Conservation (phyloP, 2,797 vertebrate genomes). For the Anomalospiza imberbis region DNA sequence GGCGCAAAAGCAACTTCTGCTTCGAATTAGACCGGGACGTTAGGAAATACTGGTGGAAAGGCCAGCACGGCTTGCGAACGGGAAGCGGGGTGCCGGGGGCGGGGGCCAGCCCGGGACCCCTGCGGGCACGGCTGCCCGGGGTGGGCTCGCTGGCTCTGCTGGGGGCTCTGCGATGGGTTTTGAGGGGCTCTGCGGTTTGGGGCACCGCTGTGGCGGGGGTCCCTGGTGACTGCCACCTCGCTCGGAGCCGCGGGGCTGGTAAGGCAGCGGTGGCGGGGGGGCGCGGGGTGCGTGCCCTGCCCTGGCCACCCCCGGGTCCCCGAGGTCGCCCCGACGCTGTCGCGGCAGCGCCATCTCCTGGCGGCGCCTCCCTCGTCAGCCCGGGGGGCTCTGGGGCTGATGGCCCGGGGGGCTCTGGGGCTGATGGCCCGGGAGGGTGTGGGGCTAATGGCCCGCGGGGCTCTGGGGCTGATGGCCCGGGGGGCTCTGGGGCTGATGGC, state of each 20-base stretch:
- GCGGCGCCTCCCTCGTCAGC: neutral
- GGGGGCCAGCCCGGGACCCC: neutral
- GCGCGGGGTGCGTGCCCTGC: neutral
- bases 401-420: too few species aligned
- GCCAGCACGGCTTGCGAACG: neutral
- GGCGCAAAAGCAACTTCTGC: slow-evolving; percentile 68
- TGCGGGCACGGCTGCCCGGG: neutral
- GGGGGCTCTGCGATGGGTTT: neutral
- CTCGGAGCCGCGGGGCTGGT: neutral
- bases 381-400: neutral
- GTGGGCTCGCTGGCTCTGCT: neutral
- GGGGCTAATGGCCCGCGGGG: too few species aligned
- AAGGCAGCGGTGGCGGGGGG: too few species aligned
- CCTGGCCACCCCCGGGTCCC: neutral
- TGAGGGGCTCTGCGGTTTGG: fast-evolving
- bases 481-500: too few species aligned
- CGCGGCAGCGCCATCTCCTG: slow-evolving; percentile 56
- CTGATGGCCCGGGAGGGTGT: too few species aligned
- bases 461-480: too few species aligned
- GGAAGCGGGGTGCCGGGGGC: neutral
- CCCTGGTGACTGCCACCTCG: neutral
- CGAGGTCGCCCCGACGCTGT: neutral
- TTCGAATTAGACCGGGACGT: slow-evolving; percentile 57
- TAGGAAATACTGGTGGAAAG: slow-evolving; percentile 61
- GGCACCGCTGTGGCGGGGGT: neutral